Conservation (phyloP, 1,140 invertebrate species). For the Drosophila sturtevanti region DNA sequence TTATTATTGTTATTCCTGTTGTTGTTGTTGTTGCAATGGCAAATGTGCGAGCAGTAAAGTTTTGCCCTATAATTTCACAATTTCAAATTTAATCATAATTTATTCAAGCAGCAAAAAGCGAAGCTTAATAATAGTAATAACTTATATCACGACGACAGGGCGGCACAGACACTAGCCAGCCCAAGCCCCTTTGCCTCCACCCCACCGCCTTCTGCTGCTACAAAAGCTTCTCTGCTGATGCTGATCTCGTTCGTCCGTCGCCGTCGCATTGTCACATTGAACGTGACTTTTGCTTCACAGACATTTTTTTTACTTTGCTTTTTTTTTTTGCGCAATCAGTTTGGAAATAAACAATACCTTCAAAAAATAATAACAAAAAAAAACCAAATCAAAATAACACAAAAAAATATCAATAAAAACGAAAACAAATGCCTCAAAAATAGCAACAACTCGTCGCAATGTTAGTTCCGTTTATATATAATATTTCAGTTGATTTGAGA, state of each 20-base stretch:
- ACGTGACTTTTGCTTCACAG: constrained; percentile 8
- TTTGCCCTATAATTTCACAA: neutral
- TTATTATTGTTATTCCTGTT: neutral
- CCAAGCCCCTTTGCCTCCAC: too few species aligned
- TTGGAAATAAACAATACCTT: constrained; percentile 13
- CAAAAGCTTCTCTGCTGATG: neutral
- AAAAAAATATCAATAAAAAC: neutral
- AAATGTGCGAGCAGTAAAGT: neutral
- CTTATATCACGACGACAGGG: neutral
- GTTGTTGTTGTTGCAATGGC: neutral
- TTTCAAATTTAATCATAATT: constrained; percentile 10
- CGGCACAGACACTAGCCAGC: neutral
- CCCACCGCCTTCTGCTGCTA: neutral
- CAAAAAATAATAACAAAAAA: neutral
- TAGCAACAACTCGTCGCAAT: neutral
- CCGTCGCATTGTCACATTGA: neutral
- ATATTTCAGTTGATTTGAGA: constrained; percentile 1
- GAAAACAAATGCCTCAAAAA: constrained; percentile 1
- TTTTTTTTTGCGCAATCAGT: constrained; percentile 13
- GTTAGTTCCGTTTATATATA: neutral
- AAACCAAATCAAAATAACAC: neutral
- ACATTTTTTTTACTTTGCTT: neutral
- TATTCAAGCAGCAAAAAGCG: neutral
- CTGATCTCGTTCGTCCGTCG: neutral
- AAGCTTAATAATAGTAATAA: constrained; percentile 3